These are phyloP conservation scores for Euthynnus affinis DNA, from an alignment of 2,797 vertebrate genomes.

Conservation along the genomic window DNA sequence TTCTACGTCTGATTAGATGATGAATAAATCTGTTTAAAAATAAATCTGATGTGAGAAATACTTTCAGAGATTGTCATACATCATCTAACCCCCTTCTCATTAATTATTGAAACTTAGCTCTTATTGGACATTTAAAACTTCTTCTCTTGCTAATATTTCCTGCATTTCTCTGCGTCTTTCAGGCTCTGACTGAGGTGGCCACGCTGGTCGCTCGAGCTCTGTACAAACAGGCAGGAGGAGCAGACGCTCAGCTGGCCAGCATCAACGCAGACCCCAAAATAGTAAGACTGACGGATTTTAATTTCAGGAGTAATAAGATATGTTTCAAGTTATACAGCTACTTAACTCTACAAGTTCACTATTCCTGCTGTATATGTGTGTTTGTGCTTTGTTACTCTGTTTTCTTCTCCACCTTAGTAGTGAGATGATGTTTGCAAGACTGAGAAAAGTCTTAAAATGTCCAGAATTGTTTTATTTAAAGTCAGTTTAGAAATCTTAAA, in stretches of 20 bases:
- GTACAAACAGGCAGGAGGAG: constrained; percentile 90
- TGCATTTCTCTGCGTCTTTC: constrained; percentile 1
- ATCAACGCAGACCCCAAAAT: constrained; percentile 88
- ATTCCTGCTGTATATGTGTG: not conserved
- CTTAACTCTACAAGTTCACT: not conserved
- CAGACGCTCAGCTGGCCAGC: constrained; percentile 26
- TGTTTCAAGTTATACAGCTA: not conserved
- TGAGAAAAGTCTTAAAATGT: not conserved
- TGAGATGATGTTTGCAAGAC: not conserved
- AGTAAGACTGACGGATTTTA: constrained; percentile 75
- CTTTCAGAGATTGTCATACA: no score
- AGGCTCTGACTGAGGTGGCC: constrained; percentile 91
- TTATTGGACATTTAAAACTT: no score
- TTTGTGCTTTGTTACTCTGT: no score
- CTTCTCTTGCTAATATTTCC: not conserved
- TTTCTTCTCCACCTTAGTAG: not conserved
- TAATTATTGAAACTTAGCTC: not conserved
- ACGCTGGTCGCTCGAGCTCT: constrained; percentile 89
- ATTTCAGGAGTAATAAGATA: not conserved
- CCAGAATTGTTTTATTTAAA: not conserved
- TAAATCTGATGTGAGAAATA: no score
- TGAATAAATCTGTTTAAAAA: no score
- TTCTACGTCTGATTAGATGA: no score
- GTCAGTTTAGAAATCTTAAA: not conserved
- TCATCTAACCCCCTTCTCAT: not conserved